Base-by-base conservation (phyloP, 1,140 invertebrate species). In the Plodia interpunctella region DNA sequence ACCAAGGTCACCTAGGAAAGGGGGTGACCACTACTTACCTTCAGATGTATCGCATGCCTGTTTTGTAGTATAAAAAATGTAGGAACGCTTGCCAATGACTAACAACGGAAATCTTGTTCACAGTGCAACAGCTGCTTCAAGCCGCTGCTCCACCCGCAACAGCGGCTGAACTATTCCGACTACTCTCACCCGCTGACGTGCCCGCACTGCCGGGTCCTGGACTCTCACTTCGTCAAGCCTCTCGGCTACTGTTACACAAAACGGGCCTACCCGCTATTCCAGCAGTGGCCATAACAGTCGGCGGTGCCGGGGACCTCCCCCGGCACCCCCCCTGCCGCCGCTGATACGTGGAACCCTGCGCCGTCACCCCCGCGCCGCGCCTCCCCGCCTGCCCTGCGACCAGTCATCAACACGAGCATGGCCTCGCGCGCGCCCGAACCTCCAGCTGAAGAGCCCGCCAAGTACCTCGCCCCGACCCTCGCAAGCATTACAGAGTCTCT, bases 211-310 rank as follows among this genome's bases (percentile, higher is more conserved):
- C 94, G 94, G 68, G 93, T 94, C 13, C 91, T 97, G 62, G 97
- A 98, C 90, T 95, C 95, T 32, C 97, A 99, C 90, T 98, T 98
- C 88, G 96, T 98, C 62, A 98, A 98, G 90, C 95, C 96, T 13
- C 88, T 98, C 69, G 90, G 92, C 30, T 93, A 93, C 84, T 96
- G 94, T 91, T 96, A 94, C 91, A 93, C 94, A 70, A 94, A 94
- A 86, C 92, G 94, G 79, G 88, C 91, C 61, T 92, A 92, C 77
- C 93, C 93, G 81, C 86, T 93, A 18, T 93, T 92, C 80, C 93
- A 92, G 87, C 92, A 93, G 92, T 95, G 95, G 94, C 95, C 95
- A 94, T 96, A 96, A 95, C 95, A 93, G 91, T 91, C 92, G 90
- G 93, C 92, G 90, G 90, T 92, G 91, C 92, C 92, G 87, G 92